Percentiles rank a stretch among this genome's conserved stretches.
phyloP scores from a whole-genome alignment of 2,888 invertebrate genomes.

The Nephrotoma appendiculata region DNA sequence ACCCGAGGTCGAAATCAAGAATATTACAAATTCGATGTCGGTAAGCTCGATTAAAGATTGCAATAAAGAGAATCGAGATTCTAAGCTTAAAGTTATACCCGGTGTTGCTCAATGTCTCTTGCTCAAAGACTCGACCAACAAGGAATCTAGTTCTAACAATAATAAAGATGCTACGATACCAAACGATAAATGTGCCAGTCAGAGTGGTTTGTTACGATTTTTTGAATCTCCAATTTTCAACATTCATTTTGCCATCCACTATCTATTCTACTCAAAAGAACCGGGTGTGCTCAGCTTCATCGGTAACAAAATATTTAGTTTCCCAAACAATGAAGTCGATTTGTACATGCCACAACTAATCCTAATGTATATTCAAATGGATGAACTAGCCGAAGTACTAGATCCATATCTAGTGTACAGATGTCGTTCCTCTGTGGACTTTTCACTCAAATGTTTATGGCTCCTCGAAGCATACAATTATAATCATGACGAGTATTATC shows the following conservation, averaged over 20 bases:
- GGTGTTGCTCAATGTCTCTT: conserved; percentile 32
- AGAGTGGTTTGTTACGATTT: conserved; percentile 42
- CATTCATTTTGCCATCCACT: conserved; percentile 96
- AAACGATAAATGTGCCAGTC: conserved; percentile 24
- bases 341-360: conserved; percentile 96
- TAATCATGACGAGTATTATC: conserved; percentile 24
- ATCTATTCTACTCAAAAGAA: conserved; percentile 95
- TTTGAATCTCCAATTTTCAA: conserved; percentile 97
- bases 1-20: conserved; percentile 11
- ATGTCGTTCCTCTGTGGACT: conserved; percentile 89
- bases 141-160: neutral
- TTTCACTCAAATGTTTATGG: conserved; percentile 93
- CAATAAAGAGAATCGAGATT: conserved; percentile 5
- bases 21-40: conserved; percentile 24
- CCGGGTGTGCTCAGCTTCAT: conserved; percentile 95
- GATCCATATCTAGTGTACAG: conserved; percentile 70
- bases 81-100: conserved; percentile 18
- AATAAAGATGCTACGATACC: neutral
- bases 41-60: conserved; percentile 23
- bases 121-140: conserved; percentile 1
- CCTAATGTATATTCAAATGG: conserved; percentile 97
- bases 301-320: conserved; percentile 94
- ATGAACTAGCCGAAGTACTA: conserved; percentile 88
- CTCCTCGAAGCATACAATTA: conserved; percentile 74
- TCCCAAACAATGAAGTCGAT: conserved; percentile 83